A percentile compares a stretch with the other conserved stretches of the same genome.
These are phyloP conservation scores for Oligia latruncula DNA, from an alignment of 2,888 invertebrate species.

Conservation along the genomic window DNA sequence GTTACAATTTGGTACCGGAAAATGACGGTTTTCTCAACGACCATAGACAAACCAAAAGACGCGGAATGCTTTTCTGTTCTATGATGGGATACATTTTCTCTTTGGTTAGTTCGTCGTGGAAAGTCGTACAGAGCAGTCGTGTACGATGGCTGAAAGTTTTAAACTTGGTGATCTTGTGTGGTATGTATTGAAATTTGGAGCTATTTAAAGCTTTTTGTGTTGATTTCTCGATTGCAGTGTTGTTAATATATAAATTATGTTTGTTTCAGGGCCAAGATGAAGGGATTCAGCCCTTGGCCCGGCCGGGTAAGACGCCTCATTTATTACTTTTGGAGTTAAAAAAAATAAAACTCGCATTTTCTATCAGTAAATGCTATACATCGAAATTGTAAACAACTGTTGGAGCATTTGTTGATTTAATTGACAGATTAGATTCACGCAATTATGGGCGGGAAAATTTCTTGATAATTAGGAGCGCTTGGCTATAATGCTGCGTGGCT, in stretches of 20 bases:
- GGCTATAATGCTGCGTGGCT: conserved; percentile 61
- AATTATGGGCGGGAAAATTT: conserved; percentile 79
- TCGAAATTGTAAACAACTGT: conserved; percentile 53
- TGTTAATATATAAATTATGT: conserved; percentile 66
- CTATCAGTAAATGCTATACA: conserved; percentile 27
- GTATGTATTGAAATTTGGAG: conserved; percentile 80
- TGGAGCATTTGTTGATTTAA: conserved; percentile 60
- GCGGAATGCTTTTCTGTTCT: conserved; percentile 63
- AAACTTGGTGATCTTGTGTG: conserved; percentile 90
- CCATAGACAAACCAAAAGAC: conserved; percentile 75
- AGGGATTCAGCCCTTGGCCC: conserved; percentile 99
- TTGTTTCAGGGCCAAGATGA: conserved; percentile 98
- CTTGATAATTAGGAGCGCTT: conserved; percentile 62
- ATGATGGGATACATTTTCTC: conserved; percentile 72
- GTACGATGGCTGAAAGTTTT: conserved; percentile 84
- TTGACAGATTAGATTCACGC: conserved; percentile 56
- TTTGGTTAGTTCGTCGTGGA: conserved; percentile 87
- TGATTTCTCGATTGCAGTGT: conserved; percentile 74
- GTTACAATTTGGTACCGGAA: neutral
- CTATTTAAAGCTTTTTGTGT: conserved; percentile 71
- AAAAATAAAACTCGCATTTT: conserved; percentile 36
- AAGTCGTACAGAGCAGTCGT: conserved; percentile 76
- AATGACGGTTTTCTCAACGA: conserved; percentile 52
- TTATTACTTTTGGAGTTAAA: conserved; percentile 67
- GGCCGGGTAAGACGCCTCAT: conserved; percentile 95